Base-by-base conservation (phyloP, 2,113 vertebrate species). In the Suricata suricatta region DNA sequence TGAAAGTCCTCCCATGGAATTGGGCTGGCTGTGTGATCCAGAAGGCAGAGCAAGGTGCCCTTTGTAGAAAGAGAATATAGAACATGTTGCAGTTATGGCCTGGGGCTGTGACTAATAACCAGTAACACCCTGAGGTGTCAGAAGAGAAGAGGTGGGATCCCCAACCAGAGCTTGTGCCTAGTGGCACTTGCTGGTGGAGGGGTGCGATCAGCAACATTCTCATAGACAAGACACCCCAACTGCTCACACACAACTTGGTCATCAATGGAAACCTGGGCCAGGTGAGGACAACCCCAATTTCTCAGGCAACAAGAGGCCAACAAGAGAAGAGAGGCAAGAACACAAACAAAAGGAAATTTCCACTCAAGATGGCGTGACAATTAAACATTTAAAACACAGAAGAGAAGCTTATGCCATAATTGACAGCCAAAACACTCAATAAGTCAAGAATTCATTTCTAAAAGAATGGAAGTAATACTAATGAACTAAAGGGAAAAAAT, bases 101-200 rank as follows among this genome's bases (percentile, higher is more conserved):
- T 13, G 47, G 9, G 50, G 0, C 10, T 71, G 7, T 89, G 60
- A 19, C 57, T 77, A 50, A 47, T 63, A 23, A 35, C 4, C 10
- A 66, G 10, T 2, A 3, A 8, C 66, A 64, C 33, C 13, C 41
- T 50, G 8, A 1, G 12, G 13, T 9, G 35, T 21, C 15, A 60
- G 15, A n/a, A 31, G 17, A 38, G 21, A 77, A 72, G 80, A 95
- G 38, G 31, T 13, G 14, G 44, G 0, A 2, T 3, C 9, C 23
- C 31, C 3, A 19, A 33, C 16, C 38, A 71, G 12, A 83, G 17
- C 13, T 14, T 15, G 47, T 1, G 0, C 31, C 25, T 5, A 1
- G 2, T 4, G 17, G 52, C n/a, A 63, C 4, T 2, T 25, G 2
- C 79, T 29, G 44, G 17, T 44, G 2, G 1, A 47, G 41, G 80